Percentiles rank a stretch among this genome's conserved stretches.
Conservation (phyloP, 2,113 vertebrate genomes). For the Seriola dumerili region DNA sequence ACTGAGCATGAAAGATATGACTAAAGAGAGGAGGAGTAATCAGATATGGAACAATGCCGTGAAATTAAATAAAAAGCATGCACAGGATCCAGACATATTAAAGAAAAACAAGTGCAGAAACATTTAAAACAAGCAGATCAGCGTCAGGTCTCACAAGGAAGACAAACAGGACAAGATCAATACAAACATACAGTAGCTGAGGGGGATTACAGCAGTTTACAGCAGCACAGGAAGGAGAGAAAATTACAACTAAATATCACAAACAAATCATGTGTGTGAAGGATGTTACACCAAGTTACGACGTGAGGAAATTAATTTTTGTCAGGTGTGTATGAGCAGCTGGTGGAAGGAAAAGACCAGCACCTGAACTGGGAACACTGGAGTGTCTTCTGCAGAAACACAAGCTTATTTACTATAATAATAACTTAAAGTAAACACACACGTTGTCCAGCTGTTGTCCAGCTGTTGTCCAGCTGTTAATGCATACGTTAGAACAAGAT, state of each 20-base stretch:
- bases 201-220: constrained; percentile 35
- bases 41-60: constrained; percentile 6
- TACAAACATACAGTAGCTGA: constrained; percentile 50
- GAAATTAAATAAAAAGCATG: neutral
- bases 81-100: constrained; percentile 28
- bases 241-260: constrained; percentile 15
- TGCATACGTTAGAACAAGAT: neutral
- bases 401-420: neutral
- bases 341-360: neutral
- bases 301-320: constrained; percentile 16
- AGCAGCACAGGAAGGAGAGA: constrained; percentile 37
- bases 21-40: constrained; percentile 29
- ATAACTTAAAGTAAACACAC: neutral
- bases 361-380: neutral
- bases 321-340: neutral
- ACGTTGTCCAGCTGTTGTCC: too few species aligned
- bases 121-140: constrained; percentile 44
- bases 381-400: neutral
- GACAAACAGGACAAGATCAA: constrained; percentile 23
- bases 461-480: too few species aligned
- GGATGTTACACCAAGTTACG: neutral
- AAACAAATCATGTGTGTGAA: constrained; percentile 26
- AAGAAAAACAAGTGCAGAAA: constrained; percentile 47
- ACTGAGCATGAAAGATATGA: constrained; percentile 4
- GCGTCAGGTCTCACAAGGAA: constrained; percentile 12